Evolutionary conservation across 35 echinoderm and acorn worm species (phyloP).

Genomic region (Ophiothrix spiculata): DNA sequence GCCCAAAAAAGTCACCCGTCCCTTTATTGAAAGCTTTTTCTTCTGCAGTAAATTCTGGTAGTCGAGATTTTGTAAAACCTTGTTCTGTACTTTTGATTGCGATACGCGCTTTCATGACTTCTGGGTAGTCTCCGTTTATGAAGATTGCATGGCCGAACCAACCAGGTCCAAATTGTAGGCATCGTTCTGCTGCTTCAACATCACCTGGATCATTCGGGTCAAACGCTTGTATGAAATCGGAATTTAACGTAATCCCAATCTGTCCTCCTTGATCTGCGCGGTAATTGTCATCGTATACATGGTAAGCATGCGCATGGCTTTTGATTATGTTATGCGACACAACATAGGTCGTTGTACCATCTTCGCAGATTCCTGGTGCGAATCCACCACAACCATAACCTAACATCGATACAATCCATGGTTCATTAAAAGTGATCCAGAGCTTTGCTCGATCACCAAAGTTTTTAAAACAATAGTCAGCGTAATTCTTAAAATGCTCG

Average conservation of each 20-base stretch:
- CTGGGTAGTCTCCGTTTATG: slow-evolving; percentile 78
- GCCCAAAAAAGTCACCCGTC: slow-evolving; percentile 56
- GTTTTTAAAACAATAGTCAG: too few relatives aligned
- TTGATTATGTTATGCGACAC: too few relatives aligned
- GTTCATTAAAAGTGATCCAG: too few relatives aligned
- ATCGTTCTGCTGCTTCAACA: slow-evolving; percentile 60
- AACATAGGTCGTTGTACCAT: slow-evolving; percentile 58
- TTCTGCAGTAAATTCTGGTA: slow-evolving; percentile 69
- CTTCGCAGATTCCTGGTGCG: slow-evolving; percentile 59
- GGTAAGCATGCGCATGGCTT: slow-evolving; percentile 62
- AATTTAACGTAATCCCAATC: slow-evolving; percentile 81
- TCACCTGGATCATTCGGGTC: slow-evolving; percentile 29
- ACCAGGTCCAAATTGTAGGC: slow-evolving; percentile 58
- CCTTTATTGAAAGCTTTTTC: slow-evolving; percentile 46
- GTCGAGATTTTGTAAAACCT: slow-evolving; percentile 47
- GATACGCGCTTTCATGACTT: slow-evolving; percentile 72
- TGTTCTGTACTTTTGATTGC: slow-evolving; percentile 47
- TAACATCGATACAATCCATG: too few relatives aligned
- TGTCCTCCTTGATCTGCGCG: slow-evolving; percentile 47
- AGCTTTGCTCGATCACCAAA: too few relatives aligned
- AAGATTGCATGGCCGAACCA: too few relatives aligned
- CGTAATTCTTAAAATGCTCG: slow-evolving; percentile 71
- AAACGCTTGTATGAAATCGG: slow-evolving; percentile 55
- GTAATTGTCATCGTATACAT: slow-evolving; percentile 37
- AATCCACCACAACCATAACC: too few relatives aligned